These are phyloP conservation scores for Furcifer pardalis DNA, from an alignment of 2,797 vertebrate species.

Conservation along the genomic window DNA sequence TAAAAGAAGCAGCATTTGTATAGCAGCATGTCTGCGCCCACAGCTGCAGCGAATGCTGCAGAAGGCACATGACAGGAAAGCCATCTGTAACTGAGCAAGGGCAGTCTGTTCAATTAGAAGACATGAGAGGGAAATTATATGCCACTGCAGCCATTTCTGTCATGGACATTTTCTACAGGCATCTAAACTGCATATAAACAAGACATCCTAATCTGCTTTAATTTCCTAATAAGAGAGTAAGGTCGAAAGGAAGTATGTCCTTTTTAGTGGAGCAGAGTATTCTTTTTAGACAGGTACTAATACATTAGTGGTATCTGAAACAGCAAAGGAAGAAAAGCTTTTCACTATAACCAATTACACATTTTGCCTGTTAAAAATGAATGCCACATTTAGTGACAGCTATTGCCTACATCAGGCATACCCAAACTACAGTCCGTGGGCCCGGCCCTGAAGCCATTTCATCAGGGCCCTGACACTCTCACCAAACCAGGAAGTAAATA, in stretches of 20 bases:
- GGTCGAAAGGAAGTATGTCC: background rate
- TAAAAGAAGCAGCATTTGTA: slow-evolving; percentile 2
- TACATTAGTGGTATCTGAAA: background rate
- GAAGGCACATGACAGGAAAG: background rate
- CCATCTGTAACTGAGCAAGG: slow-evolving; percentile 25
- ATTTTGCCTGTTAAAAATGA: background rate
- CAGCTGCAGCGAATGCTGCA: slow-evolving; percentile 9
- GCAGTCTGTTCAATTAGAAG: slow-evolving; percentile 23
- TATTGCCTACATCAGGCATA: background rate
- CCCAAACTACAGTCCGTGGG: too few relatives aligned
- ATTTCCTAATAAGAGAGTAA: background rate
- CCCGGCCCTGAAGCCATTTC: too few relatives aligned
- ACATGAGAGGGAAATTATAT: slow-evolving; percentile 27
- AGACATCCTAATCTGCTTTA: slow-evolving; percentile 20
- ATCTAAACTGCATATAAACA: slow-evolving; percentile 11
- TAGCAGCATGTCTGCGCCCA: background rate
- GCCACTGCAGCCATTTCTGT: slow-evolving; percentile 30
- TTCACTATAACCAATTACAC: background rate
- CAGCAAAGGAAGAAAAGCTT: background rate
- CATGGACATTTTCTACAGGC: background rate
- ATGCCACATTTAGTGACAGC: background rate
- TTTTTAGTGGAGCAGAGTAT: background rate
- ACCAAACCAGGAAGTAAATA: too few relatives aligned
- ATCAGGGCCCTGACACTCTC: too few relatives aligned
- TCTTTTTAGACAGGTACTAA: background rate